These are phyloP conservation scores for Patella vulgata DNA, from an alignment of 1,140 invertebrate species.

Conservation along the genomic window DNA sequence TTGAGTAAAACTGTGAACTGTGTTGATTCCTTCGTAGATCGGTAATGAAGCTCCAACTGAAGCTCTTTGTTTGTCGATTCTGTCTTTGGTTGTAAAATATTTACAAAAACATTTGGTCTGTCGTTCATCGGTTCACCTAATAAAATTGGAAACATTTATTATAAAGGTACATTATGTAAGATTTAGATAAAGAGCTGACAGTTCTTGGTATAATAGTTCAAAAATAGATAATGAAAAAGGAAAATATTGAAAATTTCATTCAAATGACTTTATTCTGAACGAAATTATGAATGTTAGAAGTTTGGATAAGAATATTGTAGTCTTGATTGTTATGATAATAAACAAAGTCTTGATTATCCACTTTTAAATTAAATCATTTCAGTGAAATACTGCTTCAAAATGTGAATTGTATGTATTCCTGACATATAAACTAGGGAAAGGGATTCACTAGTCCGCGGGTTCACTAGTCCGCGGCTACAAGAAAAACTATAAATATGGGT, in stretches of 20 bases:
- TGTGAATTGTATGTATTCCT: background rate
- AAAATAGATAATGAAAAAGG: too few relatives aligned
- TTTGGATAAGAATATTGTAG: background rate
- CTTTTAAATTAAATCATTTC: background rate
- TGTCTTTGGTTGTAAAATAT: constrained; percentile 81
- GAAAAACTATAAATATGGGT: background rate
- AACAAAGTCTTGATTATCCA: too few relatives aligned
- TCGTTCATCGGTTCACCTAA: constrained; percentile 75
- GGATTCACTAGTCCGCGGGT: too few relatives aligned
- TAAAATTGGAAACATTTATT: constrained; percentile 20
- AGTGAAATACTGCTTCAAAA: background rate
- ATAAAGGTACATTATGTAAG: too few relatives aligned
- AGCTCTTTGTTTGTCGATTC: constrained; percentile 38
- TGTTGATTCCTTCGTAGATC: constrained; percentile 72
- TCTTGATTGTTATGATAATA: background rate
- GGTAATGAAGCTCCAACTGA: constrained; percentile 63
- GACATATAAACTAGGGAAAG: background rate
- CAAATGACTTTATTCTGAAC: too few relatives aligned
- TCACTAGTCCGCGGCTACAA: too few relatives aligned
- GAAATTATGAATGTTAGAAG: too few relatives aligned
- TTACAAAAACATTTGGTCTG: constrained; percentile 86
- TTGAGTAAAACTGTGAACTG: constrained; percentile 92
- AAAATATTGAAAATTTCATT: too few relatives aligned
- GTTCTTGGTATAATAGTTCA: too few relatives aligned
- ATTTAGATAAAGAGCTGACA: too few relatives aligned